phyloP scores from a whole-genome alignment of 2,113 vertebrate species.

The Eleginops maclovinus region DNA sequence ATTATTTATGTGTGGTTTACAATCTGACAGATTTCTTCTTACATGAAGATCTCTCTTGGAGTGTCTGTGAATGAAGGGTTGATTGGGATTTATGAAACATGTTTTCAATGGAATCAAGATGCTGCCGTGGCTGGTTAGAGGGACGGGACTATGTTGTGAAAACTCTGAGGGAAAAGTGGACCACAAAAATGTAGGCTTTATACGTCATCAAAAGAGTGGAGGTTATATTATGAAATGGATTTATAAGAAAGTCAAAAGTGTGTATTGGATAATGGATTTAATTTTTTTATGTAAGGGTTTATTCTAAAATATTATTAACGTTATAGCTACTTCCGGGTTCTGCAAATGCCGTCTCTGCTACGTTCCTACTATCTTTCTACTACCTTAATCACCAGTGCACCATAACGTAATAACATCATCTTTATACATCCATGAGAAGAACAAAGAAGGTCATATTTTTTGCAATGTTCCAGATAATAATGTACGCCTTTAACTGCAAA shows the following conservation, averaged over 20 bases:
- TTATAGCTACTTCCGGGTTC: background rate
- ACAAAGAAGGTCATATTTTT: background rate
- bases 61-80: conserved; percentile 36
- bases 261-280: background rate
- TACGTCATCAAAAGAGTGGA: conserved; percentile 38
- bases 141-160: conserved; percentile 62
- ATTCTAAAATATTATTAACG: background rate
- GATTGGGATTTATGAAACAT: conserved; percentile 55
- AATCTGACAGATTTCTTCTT: conserved; percentile 50
- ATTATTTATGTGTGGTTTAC: conserved; percentile 65
- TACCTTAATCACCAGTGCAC: background rate
- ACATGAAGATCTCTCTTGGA: conserved; percentile 45
- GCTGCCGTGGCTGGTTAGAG: conserved; percentile 50
- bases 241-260: background rate
- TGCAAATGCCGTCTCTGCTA: background rate
- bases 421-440: background rate
- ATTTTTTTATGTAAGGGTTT: too few relatives aligned
- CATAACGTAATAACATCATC: too few relatives aligned
- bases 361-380: background rate
- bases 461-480: background rate
- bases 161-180: conserved; percentile 49
- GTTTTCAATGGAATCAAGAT: conserved; percentile 73
- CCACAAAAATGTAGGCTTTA: conserved; percentile 52
- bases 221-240: background rate
- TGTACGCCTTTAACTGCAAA: background rate